A percentile compares a stretch with the other conserved stretches of the same genome.
These are phyloP conservation scores for Pungitius pungitius DNA, from an alignment of 2,113 vertebrate genomes.

Conservation along the genomic window DNA sequence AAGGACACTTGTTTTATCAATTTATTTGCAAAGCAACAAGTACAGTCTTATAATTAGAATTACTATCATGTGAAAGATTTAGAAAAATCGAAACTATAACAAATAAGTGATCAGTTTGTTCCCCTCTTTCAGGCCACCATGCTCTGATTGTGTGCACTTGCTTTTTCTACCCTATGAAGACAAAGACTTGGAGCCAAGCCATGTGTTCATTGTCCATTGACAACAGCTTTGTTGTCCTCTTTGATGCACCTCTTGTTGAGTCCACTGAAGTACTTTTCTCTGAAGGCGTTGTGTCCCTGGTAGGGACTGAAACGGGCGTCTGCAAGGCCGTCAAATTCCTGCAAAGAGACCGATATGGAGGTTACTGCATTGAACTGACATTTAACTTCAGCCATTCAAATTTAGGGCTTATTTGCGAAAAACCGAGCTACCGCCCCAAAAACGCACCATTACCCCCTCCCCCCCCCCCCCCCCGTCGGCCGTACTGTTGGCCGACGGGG, in stretches of 20 bases:
- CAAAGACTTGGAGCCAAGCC: too few species aligned
- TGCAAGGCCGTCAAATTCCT: conserved; percentile 85
- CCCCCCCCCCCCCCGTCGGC: too few species aligned
- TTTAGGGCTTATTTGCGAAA: too few species aligned
- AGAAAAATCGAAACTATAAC: background rate
- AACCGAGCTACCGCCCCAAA: too few species aligned
- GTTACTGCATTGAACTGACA: background rate
- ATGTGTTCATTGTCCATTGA: conserved; percentile 62
- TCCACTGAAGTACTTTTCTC: conserved; percentile 98
- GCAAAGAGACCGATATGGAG: conserved; percentile 34
- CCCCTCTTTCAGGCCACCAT: conserved; percentile 6
- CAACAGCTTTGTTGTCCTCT: conserved; percentile 80
- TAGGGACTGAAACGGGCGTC: conserved; percentile 84
- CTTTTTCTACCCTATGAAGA: conserved; percentile 3
- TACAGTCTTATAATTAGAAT: conserved; percentile 17
- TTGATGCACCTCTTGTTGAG: conserved; percentile 89
- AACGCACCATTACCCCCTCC: too few species aligned
- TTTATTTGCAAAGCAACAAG: conserved; percentile 53
- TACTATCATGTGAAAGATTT: conserved; percentile 29
- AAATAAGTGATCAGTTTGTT: conserved; percentile 16
- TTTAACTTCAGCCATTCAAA: too few species aligned
- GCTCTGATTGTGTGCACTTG: background rate
- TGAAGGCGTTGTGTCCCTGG: conserved; percentile 95
- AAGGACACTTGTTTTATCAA: background rate
- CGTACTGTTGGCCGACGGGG: too few species aligned